Evolutionary conservation across 2,888 invertebrate species (phyloP), one percentile per base, ranked within the genome.

Genomic region (Anoplius nigerrimus): DNA sequence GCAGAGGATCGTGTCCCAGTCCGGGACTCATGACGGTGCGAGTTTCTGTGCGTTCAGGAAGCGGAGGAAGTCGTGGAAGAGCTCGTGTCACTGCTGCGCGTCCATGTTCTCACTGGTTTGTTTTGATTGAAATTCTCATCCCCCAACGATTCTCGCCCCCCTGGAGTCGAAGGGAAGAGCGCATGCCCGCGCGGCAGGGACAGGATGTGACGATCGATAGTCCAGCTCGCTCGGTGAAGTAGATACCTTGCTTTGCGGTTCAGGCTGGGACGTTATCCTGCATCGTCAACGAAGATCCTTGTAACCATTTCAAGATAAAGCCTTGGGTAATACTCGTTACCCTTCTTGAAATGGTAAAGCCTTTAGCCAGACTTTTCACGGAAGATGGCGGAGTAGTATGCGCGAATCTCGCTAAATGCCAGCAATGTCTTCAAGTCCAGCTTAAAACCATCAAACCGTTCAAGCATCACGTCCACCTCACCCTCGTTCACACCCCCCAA

Each of bases 1-100:
- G 82, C 66, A 87, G 75, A 58, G 86, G 85, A 79, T 87, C 87
- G 70, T 87, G 86, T 64, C 87, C 87, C 18, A 87, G 80, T 69
- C 86, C 86, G 16, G 87, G 87, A 76, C 83, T 87, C 87, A 87
- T 87, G 34, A 4, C 24, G 24, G 11, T 13, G 34, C 11, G 34
- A 11, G 34, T 13, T 34, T 34, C 2, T 64, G 62, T 63, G 22
- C 24, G 18, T 42, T n/a, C 21, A 22, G 58, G 34, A 58, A 24
- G 43, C 21, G n/a, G 24, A 58, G 46, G 46, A 45, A 58, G 24
- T 34, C 34, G 34, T 34, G 4, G 34, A 1, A 43, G 53, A 58
- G 58, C 67, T 48, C 45, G 63, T 53, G 64, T 73, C 58, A 62
- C 67, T 66, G 72, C 76, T 75, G 62, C 74, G 48, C 63, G 53